Percentiles rank a stretch among this genome's conserved stretches.
Evolutionary conservation across 2,113 vertebrate species (phyloP).

Genomic region (Pimephales promelas): DNA sequence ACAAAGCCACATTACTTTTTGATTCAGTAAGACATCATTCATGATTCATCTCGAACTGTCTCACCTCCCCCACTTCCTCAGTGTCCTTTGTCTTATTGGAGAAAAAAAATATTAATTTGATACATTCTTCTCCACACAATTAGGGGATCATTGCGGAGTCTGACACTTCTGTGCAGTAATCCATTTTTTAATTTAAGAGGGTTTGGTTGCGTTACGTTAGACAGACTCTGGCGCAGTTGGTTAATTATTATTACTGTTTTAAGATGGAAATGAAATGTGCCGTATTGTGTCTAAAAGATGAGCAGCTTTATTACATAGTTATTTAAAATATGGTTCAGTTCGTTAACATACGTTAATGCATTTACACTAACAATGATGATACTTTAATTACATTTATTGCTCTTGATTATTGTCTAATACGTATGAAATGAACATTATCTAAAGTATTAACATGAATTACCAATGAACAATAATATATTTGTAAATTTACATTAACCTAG

Average conservation of each 20-base stretch:
- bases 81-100: constrained; percentile 47
- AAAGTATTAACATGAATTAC: not conserved
- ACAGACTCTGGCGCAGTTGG: constrained; percentile 56
- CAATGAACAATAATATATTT: not conserved
- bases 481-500: not conserved
- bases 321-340: constrained; percentile 6
- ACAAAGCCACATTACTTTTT: constrained; percentile 2
- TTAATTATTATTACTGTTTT: constrained; percentile 59
- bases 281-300: constrained; percentile 47
- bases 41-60: constrained; percentile 13
- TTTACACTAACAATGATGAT: not conserved
- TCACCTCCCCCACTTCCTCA: constrained; percentile 10
- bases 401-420: not conserved
- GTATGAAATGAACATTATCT: too few species aligned
- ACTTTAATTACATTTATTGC: not conserved
- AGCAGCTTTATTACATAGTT: not conserved
- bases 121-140: constrained; percentile 59
- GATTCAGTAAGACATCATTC: constrained; percentile 10
- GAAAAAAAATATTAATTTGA: constrained; percentile 60
- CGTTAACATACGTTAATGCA: not conserved
- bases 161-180: constrained; percentile 55
- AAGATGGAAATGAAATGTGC: constrained; percentile 48
- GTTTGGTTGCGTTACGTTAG: constrained; percentile 61
- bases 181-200: constrained; percentile 63
- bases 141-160: constrained; percentile 60